Evolutionary conservation across 2,888 invertebrate genomes (phyloP), one percentile per base, ranked within the genome.

Genomic region (Sphaerophoria taeniata): DNA sequence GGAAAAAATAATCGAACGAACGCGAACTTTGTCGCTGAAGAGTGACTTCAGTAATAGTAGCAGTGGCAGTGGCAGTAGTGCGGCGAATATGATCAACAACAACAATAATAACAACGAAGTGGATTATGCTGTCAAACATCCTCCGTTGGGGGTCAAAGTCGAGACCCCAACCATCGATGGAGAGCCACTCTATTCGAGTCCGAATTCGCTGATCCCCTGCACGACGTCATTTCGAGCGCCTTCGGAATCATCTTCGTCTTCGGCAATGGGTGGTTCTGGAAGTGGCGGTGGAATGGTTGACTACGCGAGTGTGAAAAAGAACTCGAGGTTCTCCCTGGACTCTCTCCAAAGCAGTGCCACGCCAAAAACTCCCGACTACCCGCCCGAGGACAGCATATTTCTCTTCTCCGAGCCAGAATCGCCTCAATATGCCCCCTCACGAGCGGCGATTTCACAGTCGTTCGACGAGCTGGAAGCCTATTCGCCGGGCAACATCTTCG

Each of bases 261-360:
- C 91, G 2, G 90, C 90, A 2, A 89, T 91, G 3, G 90, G 89
- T 58, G 80, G 82, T 1, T 87, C 65, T 16, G 88, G 24, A 24
- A 24, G 24, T 24, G 24, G 24, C 24, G 24, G 87, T 31, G 88
- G 88, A 14, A 77, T 78, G 45, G 77, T 83, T 45, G 92, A 91
- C n/a, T 91, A 91, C 73, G 90, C 90, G 71, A 90, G 89, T 81
- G 87, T 89, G 11, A 90, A 90, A 75, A 91, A 91, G 88, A 91
- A 90, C 56, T 92, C 92, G 0, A 89, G 91, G 33, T 91, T 91
- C 85, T 92, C 92, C 0, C 81, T 92, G 82, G 92, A 92, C 76
- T 92, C 92, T 2, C 87, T 92, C 76, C 92, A 92, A 56, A 92
- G 92, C 67, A 92, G 91, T 74, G 89, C 89, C 51, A 91, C 91